Evolutionary conservation across 1,140 invertebrate species (phyloP), one percentile per base, ranked within the genome.

Genomic region (Panagrolaimus sp.): DNA sequence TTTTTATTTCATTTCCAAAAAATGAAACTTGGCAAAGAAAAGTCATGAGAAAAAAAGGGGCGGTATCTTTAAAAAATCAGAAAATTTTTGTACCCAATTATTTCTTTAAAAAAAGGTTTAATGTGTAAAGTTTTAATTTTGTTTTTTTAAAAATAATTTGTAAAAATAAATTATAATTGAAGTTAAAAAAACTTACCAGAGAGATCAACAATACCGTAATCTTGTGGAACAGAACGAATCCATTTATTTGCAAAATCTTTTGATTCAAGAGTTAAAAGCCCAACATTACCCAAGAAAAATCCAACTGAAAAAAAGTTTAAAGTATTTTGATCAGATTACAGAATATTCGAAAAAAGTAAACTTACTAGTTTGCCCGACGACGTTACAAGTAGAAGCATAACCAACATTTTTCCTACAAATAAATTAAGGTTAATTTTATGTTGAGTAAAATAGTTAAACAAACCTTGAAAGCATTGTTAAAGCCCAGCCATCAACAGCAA

Each of bases 401-500:
- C 92, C 93, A 43, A 98, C 92, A 86, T 98, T 98, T 65, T 84
- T 82, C 87, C 89, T 87, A 88, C 83, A 80, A 86, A n/a, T n/a
- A n/a, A n/a, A n/a, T n/a, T n/a, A n/a, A n/a, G n/a, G n/a, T n/a
- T 63, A 23, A 70, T 61, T 45, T 16, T 65, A 14, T 13, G 20
- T 31, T 16, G 42, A 23, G 13, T 8, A 14, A 11, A 9, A 51
- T 13, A 9, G 44, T 3, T 25, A 4, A 2, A 48, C 16, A 66
- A 84, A 90, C 89, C 91, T 90, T 83, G 93, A 92, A 3, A 99
- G 85, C 92, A 99, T 98, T 3, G 96, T 98, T 0, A 99, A 85
- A 1, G 96, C 96, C 96, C 96, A 99, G 3, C 96, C 96, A 88
- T 99, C 96, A 1, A 99, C 95, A 66, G 94, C 95, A 82, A 99